Percentiles rank a stretch among this genome's conserved stretches.
Evolutionary conservation across 2,113 vertebrate species (phyloP).

Genomic region (Eurypyga helias): DNA sequence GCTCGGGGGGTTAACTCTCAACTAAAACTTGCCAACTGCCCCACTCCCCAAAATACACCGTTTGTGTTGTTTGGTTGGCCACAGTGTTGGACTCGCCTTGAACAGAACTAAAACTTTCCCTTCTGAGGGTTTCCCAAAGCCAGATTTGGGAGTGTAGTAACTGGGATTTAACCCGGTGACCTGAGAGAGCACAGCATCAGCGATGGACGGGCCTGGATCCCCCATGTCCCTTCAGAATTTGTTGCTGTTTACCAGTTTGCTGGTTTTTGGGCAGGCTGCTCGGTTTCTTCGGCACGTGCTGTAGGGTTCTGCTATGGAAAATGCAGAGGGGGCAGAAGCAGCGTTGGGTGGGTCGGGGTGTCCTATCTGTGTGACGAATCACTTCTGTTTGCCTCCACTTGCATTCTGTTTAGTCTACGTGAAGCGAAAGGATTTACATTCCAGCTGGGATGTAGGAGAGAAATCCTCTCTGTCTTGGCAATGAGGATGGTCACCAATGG

Average conservation of each 20-base stretch:
- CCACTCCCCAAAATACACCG: accelerated
- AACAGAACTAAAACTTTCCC: accelerated
- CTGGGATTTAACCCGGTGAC: background rate
- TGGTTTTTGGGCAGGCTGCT: background rate
- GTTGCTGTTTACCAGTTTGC: accelerated
- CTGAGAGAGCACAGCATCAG: background rate
- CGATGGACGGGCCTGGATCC: background rate
- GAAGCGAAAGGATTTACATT: background rate
- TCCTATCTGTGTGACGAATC: background rate
- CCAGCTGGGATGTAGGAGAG: background rate
- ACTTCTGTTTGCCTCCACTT: background rate
- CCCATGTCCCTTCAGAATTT: accelerated
- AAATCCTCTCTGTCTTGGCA: background rate
- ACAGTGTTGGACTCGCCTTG: background rate
- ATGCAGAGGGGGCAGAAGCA: accelerated
- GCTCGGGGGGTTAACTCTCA: background rate
- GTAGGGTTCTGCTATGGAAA: background rate
- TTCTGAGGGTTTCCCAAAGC: background rate
- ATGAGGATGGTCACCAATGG: too few species aligned
- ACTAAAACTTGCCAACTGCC: background rate
- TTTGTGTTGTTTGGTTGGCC: background rate
- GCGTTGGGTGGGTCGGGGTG: accelerated
- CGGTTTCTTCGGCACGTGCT: background rate
- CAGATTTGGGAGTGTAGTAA: background rate
- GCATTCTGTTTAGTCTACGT: accelerated